Evolutionary conservation across 2,113 vertebrate genomes (phyloP), one percentile per base, ranked within the genome.

Genomic region (Crotophaga sulcirostris): DNA sequence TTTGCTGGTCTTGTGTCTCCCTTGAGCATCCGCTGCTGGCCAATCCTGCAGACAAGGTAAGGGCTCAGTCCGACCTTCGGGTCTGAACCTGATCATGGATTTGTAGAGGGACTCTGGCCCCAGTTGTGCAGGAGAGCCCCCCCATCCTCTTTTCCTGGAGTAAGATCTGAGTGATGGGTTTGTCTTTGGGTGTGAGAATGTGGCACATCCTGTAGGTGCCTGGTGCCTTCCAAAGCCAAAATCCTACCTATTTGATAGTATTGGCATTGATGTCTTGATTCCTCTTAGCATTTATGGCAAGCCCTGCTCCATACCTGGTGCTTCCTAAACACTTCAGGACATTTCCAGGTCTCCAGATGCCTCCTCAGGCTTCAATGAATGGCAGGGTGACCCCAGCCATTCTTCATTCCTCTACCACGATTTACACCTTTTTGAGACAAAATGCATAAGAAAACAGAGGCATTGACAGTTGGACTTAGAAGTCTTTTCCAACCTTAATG

Each of bases 191-290:
- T 19, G 1, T 7, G 34, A 54, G 52, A n/a, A n/a, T n/a, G n/a
- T n/a, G n/a, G n/a, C n/a, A n/a, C n/a, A n/a, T n/a, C n/a, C n/a
- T n/a, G n/a, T n/a, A n/a, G n/a, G n/a, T n/a, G n/a, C n/a, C n/a
- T n/a, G n/a, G n/a, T n/a, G n/a, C n/a, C n/a, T n/a, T n/a, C 73
- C 18, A n/a, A 62, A 75, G 20, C 33, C 49, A 15, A 90, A 79
- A 75, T 44, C 47, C n/a, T 45, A 13, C 21, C 1, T 10, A 10
- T 31, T 62, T 74, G 25, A 3, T 10, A 23, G 8, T 31, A 5
- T 29, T 62, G 34, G 34, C 33, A 2, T 21, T 10, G 28, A 36
- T 0, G 1, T 18, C n/a, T 9, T 25, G 9, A 2, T 8, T 21
- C 9, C 17, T 82, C 12, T 16, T 20, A 13, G 28, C 13, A 14